Conservation (phyloP, 2,797 vertebrate genomes). For the Notolepis coatsorum region DNA sequence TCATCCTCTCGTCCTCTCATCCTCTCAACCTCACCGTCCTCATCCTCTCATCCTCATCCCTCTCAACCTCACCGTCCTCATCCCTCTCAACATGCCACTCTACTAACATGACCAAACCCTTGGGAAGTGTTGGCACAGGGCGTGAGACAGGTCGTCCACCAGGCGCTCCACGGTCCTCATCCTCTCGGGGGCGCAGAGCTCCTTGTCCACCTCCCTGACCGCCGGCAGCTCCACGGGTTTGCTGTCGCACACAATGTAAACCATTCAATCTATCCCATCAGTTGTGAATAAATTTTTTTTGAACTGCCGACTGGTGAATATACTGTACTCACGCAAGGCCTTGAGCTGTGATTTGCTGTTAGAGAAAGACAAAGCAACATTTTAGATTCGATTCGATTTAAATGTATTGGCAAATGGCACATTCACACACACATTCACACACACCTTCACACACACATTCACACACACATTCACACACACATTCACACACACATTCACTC, state of each 20-base stretch:
- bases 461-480: too few relatives aligned
- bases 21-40: too few relatives aligned
- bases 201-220: constrained; percentile 58
- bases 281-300: too few relatives aligned
- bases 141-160: constrained; percentile 73
- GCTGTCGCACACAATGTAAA: constrained; percentile 48
- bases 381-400: too few relatives aligned
- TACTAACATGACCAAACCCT: constrained; percentile 79
- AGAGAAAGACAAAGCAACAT: constrained; percentile 29
- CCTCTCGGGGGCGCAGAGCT: constrained; percentile 68
- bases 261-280: not conserved
- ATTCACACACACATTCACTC: too few relatives aligned
- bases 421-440: too few relatives aligned
- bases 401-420: too few relatives aligned
- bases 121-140: constrained; percentile 75
- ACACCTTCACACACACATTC: too few relatives aligned
- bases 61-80: too few relatives aligned
- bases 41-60: too few relatives aligned
- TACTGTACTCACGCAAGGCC: constrained; percentile 77
- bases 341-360: constrained; percentile 72
- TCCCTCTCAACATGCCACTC: too few relatives aligned
- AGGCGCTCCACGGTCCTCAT: constrained; percentile 74
- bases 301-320: not conserved
- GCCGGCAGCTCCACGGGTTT: constrained; percentile 61
- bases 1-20: too few relatives aligned